phyloP scores from a whole-genome alignment of 2,113 vertebrate genomes.

The Tragelaphus scriptus region DNA sequence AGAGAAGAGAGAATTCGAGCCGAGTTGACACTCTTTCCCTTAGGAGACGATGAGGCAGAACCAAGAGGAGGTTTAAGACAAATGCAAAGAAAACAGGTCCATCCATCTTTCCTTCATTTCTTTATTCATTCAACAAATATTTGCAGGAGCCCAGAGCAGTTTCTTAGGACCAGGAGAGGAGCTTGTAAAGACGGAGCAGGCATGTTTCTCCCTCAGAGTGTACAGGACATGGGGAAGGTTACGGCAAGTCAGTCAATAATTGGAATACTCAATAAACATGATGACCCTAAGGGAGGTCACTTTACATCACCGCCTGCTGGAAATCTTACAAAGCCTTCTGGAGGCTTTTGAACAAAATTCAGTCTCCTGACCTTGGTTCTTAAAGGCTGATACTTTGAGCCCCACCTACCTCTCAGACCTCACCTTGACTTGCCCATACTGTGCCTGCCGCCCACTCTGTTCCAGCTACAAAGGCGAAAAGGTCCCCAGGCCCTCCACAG shows the following conservation, averaged over 20 bases:
- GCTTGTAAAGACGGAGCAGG: not conserved
- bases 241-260: not conserved
- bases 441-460: not conserved
- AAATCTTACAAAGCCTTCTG: not conserved
- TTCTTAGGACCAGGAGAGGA: not conserved
- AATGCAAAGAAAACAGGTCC: not conserved
- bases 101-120: conserved; percentile 28
- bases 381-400: not conserved
- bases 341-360: not conserved
- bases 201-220: not conserved
- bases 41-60: not conserved
- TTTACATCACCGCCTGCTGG: not conserved
- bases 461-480: not conserved
- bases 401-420: not conserved
- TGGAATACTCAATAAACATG: not conserved
- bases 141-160: not conserved
- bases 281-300: not conserved
- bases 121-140: conserved; percentile 22
- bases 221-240: not conserved
- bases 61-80: not conserved
- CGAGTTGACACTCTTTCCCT: not conserved
- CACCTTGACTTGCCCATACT: not conserved
- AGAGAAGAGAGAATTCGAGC: not conserved
- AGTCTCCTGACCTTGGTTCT: not conserved
- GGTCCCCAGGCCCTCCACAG: too few relatives aligned